Evolutionary conservation across 1,140 invertebrate genomes (phyloP).

Genomic region (Dufourea novaeangliae): DNA sequence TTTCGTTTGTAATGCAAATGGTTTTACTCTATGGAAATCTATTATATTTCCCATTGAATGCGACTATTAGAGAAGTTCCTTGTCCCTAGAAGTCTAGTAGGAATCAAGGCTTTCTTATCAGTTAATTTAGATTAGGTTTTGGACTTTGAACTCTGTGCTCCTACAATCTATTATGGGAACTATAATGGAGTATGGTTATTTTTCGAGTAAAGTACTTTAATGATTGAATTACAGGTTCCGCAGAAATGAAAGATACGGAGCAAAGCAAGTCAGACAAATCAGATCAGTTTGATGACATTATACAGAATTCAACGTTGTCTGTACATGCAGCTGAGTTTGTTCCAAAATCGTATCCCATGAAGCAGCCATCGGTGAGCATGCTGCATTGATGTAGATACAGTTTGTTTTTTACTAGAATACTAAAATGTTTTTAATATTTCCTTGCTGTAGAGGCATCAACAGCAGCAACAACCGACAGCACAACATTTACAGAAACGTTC

Average conservation of each 20-base stretch:
- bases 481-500: constrained; percentile 41
- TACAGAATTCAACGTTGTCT: constrained; percentile 69
- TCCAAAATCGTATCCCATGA: constrained; percentile 51
- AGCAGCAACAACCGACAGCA: constrained; percentile 8
- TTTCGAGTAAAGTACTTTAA: background rate
- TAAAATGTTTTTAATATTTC: background rate
- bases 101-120: background rate
- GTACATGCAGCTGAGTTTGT: constrained; percentile 72
- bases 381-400: too few relatives aligned
- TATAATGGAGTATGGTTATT: background rate
- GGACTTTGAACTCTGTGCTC: background rate
- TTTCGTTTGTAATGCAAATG: too few relatives aligned
- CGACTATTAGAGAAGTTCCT: too few relatives aligned
- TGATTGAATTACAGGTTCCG: background rate
- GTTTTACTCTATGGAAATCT: too few relatives aligned
- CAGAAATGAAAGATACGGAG: background rate
- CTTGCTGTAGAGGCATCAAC: background rate
- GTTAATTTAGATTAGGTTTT: background rate
- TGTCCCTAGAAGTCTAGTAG: too few relatives aligned
- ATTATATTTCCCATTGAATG: too few relatives aligned
- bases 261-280: constrained; percentile 18
- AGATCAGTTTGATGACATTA: constrained; percentile 50
- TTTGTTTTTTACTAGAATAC: background rate
- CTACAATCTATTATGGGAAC: too few relatives aligned
- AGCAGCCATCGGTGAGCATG: background rate